These are phyloP conservation scores for Helostoma temminkii DNA, from an alignment of 2,797 vertebrate genomes.

Conservation along the genomic window DNA sequence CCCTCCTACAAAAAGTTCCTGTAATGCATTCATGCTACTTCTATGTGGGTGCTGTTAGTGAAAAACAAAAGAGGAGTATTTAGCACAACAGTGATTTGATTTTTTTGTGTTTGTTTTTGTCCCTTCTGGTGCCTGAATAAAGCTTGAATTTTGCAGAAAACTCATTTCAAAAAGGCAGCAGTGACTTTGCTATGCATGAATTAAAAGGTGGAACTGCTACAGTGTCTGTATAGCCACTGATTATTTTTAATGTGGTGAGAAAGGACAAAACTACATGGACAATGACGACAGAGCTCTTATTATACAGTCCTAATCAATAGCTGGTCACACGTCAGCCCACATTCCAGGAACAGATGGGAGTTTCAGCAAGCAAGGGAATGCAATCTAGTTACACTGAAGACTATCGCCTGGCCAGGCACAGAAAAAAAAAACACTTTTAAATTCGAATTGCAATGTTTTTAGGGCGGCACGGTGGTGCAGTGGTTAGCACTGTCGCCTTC, in stretches of 20 bases:
- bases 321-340: conserved; percentile 63
- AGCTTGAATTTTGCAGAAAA: conserved; percentile 21
- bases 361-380: conserved; percentile 34
- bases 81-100: conserved; percentile 13
- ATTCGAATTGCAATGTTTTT: neutral
- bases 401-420: conserved; percentile 3
- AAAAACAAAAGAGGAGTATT: conserved; percentile 43
- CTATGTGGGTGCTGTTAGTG: conserved; percentile 7
- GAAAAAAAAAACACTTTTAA: conserved; percentile 22
- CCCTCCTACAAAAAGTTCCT: neutral
- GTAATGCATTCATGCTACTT: conserved; percentile 16
- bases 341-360: conserved; percentile 67
- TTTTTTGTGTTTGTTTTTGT: conserved; percentile 2
- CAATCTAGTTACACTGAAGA: conserved; percentile 28
- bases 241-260: conserved; percentile 42
- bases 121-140: conserved; percentile 15
- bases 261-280: conserved; percentile 51
- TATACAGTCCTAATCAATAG: conserved; percentile 76
- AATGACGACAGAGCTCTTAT: conserved; percentile 58
- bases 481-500: too few species aligned
- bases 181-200: conserved; percentile 28
- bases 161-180: conserved; percentile 23
- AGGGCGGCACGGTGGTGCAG: too few species aligned
- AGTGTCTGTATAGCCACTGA: conserved; percentile 44
- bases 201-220: conserved; percentile 25